Percentiles rank a stretch among this genome's conserved stretches.
These are phyloP conservation scores for Apolygus lucorum DNA, from an alignment of 1,140 invertebrate genomes.

Conservation along the genomic window DNA sequence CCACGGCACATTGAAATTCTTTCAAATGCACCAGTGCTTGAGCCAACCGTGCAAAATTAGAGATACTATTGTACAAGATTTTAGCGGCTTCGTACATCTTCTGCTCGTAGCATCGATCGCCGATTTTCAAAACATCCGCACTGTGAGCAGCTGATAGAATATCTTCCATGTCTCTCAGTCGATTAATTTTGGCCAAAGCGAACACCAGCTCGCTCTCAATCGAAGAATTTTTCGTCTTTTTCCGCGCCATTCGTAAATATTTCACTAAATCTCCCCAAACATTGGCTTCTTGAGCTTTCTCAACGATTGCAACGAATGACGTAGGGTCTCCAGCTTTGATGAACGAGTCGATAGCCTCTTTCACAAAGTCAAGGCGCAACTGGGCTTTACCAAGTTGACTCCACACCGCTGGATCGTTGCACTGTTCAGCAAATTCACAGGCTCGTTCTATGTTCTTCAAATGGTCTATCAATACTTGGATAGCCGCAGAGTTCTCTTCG, in stretches of 20 bases:
- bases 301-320: constrained; percentile 93
- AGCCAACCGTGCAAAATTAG: constrained; percentile 93
- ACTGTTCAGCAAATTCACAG: constrained; percentile 98
- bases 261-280: constrained; percentile 97
- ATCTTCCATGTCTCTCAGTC: constrained; percentile 94
- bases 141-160: constrained; percentile 99
- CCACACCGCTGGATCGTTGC: constrained; percentile 98
- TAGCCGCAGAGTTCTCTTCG: constrained; percentile 97
- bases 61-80: constrained; percentile 95
- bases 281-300: constrained; percentile 76
- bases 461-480: constrained; percentile 96
- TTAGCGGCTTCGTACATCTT: constrained; percentile 98
- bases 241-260: constrained; percentile 94
- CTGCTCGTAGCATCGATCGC: constrained; percentile 96
- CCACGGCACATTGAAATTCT: constrained; percentile 97
- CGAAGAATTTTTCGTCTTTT: constrained; percentile 95
- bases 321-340: constrained; percentile 51
- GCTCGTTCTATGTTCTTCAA: constrained; percentile 93
- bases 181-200: constrained; percentile 93
- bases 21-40: constrained; percentile 95
- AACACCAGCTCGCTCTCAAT: constrained; percentile 98
- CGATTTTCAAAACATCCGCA: constrained; percentile 87
- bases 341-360: constrained; percentile 97
- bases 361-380: constrained; percentile 84
- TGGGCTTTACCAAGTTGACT: constrained; percentile 92